Evolutionary conservation across 2,797 vertebrate species (phyloP).

Genomic region (Amazona ochrocephala): DNA sequence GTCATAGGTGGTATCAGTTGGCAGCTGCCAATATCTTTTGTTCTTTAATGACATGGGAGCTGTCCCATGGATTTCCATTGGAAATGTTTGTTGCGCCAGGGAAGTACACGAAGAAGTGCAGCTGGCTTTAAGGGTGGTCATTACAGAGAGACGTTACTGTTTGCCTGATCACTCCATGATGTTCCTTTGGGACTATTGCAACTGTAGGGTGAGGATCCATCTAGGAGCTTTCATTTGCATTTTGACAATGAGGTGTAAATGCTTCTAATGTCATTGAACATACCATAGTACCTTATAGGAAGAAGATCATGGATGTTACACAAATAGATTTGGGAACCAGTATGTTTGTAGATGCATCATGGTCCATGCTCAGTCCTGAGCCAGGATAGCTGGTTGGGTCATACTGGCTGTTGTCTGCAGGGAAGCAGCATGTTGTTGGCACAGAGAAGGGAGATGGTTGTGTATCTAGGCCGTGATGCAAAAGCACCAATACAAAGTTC

Average conservation of each 20-base stretch:
- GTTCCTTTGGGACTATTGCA: neutral
- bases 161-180: neutral
- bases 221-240: neutral
- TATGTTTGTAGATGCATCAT: neutral
- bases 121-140: neutral
- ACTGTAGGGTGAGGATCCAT: neutral
- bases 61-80: slow-evolving; percentile 1
- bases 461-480: neutral
- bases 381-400: neutral
- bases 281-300: neutral
- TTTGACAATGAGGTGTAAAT: neutral
- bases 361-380: neutral
- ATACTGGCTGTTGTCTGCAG: fast-evolving
- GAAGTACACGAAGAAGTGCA: neutral
- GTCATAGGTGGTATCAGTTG: neutral
- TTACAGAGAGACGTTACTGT: neutral
- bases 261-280: neutral
- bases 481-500: neutral
- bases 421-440: neutral
- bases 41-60: neutral
- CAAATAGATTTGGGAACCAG: neutral
- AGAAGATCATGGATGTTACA: neutral
- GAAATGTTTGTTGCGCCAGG: neutral
- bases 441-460: neutral
- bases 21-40: neutral